phyloP scores from a whole-genome alignment of 2,888 invertebrate species.

The Cataglyphis altisquamis region DNA sequence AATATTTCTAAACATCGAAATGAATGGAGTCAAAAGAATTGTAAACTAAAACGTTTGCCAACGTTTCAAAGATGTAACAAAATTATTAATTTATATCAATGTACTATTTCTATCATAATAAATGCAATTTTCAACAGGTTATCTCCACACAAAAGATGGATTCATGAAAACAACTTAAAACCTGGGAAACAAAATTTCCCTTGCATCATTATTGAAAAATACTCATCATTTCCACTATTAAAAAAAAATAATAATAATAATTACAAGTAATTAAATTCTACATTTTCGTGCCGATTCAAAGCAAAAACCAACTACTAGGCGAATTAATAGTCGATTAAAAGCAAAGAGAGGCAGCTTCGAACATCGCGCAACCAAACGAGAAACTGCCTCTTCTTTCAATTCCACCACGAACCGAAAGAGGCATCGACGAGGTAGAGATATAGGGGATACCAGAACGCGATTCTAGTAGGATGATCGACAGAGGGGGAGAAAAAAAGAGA shows the following conservation, averaged over 20 bases:
- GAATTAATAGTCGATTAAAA: slow-evolving; percentile 13
- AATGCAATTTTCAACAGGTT: slow-evolving; percentile 12
- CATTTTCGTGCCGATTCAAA: not conserved
- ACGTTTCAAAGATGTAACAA: not conserved
- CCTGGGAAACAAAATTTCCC: not conserved
- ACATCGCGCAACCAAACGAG: slow-evolving; percentile 1
- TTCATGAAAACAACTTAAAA: not conserved
- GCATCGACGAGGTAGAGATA: slow-evolving; percentile 10
- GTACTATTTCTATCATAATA: not conserved
- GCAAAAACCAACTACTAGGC: not conserved
- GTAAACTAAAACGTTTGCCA: not conserved
- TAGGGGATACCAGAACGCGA: slow-evolving; percentile 18
- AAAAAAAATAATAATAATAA: not conserved
- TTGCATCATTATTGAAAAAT: not conserved
- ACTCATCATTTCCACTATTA: not conserved
- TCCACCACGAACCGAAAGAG: slow-evolving; percentile 35
- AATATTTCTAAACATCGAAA: not conserved
- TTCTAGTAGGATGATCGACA: slow-evolving; percentile 42
- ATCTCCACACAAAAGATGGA: not conserved
- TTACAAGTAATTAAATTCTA: not conserved
- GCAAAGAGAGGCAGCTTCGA: not conserved
- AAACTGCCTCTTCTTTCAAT: slow-evolving; percentile 33
- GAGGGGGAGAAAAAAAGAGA: slow-evolving; percentile 4
- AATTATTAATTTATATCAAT: not conserved
- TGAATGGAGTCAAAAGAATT: not conserved